Percentiles rank a stretch among this genome's conserved stretches.
phyloP scores from a whole-genome alignment of 2,113 vertebrate species.

The Piprites chloris region DNA sequence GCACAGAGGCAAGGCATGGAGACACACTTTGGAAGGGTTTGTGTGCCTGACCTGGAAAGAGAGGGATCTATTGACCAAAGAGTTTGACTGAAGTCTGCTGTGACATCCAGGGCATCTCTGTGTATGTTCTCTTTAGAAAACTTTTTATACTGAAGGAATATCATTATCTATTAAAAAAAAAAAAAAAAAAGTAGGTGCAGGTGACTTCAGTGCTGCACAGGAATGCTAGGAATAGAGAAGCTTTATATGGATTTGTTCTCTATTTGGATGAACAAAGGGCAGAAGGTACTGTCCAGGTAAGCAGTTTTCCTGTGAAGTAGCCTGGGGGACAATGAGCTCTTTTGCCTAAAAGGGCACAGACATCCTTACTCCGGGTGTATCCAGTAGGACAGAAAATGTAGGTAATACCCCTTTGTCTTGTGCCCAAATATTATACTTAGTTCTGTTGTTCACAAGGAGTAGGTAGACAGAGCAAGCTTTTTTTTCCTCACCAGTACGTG shows the following conservation, averaged over 20 bases:
- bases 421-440: neutral
- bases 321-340: neutral
- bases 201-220: neutral
- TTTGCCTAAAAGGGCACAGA: neutral
- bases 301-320: neutral
- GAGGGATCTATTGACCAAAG: neutral
- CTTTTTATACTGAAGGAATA: neutral
- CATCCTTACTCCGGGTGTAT: neutral
- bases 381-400: neutral
- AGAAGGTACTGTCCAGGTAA: neutral
- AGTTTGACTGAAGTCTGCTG: neutral
- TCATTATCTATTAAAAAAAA: neutral
- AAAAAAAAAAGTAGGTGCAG: neutral
- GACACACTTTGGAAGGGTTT: neutral
- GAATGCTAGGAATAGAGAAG: neutral
- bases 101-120: neutral
- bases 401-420: neutral
- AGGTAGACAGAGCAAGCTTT: neutral
- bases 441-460: neutral
- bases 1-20: neutral
- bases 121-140: neutral
- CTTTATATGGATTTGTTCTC: neutral
- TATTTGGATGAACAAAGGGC: neutral
- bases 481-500: accelerated
- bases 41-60: neutral